Base-by-base conservation (phyloP, 2,888 invertebrate genomes). In the Scrobipalpa costella region DNA sequence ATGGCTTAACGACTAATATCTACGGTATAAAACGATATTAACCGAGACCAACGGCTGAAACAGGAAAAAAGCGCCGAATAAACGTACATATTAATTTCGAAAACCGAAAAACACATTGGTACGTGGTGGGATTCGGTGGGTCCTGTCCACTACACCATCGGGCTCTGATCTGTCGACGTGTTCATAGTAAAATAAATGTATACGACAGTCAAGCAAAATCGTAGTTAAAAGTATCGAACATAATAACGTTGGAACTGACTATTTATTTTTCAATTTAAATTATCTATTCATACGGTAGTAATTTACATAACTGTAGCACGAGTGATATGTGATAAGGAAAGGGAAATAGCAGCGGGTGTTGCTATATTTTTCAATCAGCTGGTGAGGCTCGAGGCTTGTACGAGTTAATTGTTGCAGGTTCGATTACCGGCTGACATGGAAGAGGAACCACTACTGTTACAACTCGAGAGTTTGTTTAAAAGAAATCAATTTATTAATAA, bases 351-450 rank as follows among this genome's bases (percentile, higher is more conserved):
- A 8, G 9, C 19, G 17, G 17, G 17, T 21, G 17, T 50, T 50
- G 21, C 19, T 50, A 21, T 27, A 57, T 58, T 13, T 69, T 63
- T 63, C 57, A 57, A 63, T 63, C 57, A 63, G 36, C 47, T 8
- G 15, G 21, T 36, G 34, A 44, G 52, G 38, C 55, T 21, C 1
- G 40, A 2, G 49, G 55, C 62, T 19, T 55, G 62, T 55, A 40
- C 15, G 40, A 40, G 47, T 57, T 63, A 63, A 64, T 61, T 57
- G 49, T 49, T 13, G 34, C 49, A 38, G 11, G 19, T n/a, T 40
- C 59, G 57, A 57, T 63, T 34, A 47, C 19, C 34, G 55, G 0
- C 55, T 36, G 33, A 62, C 55, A 55, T 62, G 13, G 5, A 5
- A 38, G 2, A 38, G 21, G 38, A 57, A 57, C 13, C 34, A 15